Evolutionary conservation across 2,797 vertebrate genomes (phyloP), one percentile per base, ranked within the genome.

Genomic region (Falco novaeseelandiae): DNA sequence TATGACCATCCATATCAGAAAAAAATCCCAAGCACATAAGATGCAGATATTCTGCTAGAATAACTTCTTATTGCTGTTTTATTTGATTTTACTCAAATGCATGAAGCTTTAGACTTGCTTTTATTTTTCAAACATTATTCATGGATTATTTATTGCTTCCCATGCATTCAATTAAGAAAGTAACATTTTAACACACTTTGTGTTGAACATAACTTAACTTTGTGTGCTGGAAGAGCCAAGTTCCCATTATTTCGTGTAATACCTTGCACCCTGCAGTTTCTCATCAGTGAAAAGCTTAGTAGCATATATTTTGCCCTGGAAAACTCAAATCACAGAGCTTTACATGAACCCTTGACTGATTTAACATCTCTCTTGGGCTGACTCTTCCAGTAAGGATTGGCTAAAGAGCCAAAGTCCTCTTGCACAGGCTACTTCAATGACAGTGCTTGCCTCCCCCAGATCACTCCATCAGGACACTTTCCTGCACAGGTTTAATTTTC

Each of bases 401-500:
- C 44, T 58, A 74, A 89, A 81, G 29, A 85, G 51, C 38, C 36
- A 32, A 88, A 55, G 34, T 20, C 19, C 32, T 83, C 21, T 80
- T 55, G n/a, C 32, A 90, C 3, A 32, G 40, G n/a, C 18, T 71
- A 27, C 17, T 22, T 32, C 58, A 86, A 89, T 12, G 34, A 32
- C 62, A 80, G 74, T 14, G 2, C 36, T 62, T 85, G 44, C 61
- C 61, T 87, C 26, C 12, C n/a, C 11, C 21, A 61, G 26, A 6
- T 61, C 48, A 54, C 55, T 80, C 55, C 30, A 38, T 21, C 27
- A 61, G 16, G 62, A 48, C 44, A 58, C 57, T 88, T 71, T 23
- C 83, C 55, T 88, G 22, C 27, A 81, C 14, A 12, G 22, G 25
- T 91, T 92, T 88, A 36, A 90, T 97, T 90, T 94, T 67, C 71